These are phyloP conservation scores for Ctenochaetus hawaiiensis DNA, from an alignment of 2,797 vertebrate species.

Conservation along the genomic window DNA sequence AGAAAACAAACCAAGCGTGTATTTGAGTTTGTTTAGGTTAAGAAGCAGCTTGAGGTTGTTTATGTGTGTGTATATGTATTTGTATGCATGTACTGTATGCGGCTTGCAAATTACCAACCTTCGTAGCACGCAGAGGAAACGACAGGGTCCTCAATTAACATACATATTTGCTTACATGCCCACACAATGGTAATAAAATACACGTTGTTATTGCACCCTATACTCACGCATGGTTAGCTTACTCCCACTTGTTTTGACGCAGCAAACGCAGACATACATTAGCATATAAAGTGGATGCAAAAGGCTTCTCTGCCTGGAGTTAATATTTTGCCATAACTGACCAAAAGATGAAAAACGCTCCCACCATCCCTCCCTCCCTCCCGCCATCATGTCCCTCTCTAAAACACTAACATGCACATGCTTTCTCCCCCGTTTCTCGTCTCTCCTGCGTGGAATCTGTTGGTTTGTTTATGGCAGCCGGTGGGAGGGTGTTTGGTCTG, in stretches of 20 bases:
- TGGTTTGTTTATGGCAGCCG: constrained; percentile 55
- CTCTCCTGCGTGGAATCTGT: constrained; percentile 38
- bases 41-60: not conserved
- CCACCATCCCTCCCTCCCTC: not conserved
- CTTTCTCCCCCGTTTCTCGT: not conserved
- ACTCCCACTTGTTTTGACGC: constrained; percentile 41
- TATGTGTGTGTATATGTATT: constrained; percentile 8
- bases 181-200: constrained; percentile 44
- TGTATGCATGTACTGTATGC: not conserved
- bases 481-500: constrained; percentile 62
- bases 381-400: not conserved
- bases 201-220: constrained; percentile 35
- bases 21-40: not conserved
- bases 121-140: constrained; percentile 23
- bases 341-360: constrained; percentile 19
- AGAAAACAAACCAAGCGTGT: not conserved
- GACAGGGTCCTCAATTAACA: constrained; percentile 44
- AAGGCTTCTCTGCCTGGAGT: constrained; percentile 18
- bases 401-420: constrained; percentile 23
- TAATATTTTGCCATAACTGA: constrained; percentile 9
- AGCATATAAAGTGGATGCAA: constrained; percentile 43
- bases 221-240: constrained; percentile 30
- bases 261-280: constrained; percentile 34
- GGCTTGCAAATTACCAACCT: constrained; percentile 48
- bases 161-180: constrained; percentile 43